A percentile compares a stretch with the other conserved stretches of the same genome.
phyloP scores from a whole-genome alignment of 2,888 invertebrate genomes.

The Zootermopsis nevadensis region DNA sequence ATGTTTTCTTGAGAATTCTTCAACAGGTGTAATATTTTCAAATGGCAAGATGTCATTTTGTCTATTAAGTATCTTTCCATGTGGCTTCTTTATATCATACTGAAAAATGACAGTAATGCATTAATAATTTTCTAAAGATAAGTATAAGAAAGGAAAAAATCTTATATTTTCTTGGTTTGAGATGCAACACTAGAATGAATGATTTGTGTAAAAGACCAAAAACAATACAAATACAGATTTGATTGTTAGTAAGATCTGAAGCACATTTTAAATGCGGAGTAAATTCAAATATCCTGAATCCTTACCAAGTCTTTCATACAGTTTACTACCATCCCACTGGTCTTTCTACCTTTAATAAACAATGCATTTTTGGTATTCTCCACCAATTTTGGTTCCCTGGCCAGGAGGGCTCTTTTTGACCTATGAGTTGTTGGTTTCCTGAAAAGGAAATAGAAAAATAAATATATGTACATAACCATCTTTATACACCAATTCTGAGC shows the following conservation, averaged over 20 bases:
- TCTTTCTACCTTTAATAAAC: conserved; percentile 86
- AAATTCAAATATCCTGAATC: conserved; percentile 32
- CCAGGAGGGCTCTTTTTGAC: conserved; percentile 85
- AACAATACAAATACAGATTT: too few species aligned
- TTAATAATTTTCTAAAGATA: too few species aligned
- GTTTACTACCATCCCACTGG: conserved; percentile 75
- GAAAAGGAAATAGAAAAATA: conserved; percentile 56
- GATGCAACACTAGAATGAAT: too few species aligned
- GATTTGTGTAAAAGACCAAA: too few species aligned
- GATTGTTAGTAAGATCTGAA: too few species aligned
- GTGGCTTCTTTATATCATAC: conserved; percentile 87
- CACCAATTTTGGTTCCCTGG: conserved; percentile 86
- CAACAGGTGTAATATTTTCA: conserved; percentile 87
- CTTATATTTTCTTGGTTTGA: too few species aligned
- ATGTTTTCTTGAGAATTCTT: conserved; percentile 77
- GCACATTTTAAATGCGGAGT: too few species aligned
- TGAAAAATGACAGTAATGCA: conserved; percentile 58
- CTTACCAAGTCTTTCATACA: conserved; percentile 85
- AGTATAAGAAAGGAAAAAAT: too few species aligned
- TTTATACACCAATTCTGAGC: too few species aligned
- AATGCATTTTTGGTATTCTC: conserved; percentile 89
- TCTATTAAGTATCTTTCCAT: conserved; percentile 77
- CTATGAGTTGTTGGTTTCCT: conserved; percentile 91
- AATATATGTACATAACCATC: too few species aligned
- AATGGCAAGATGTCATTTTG: conserved; percentile 94